Conservation (phyloP, 2,888 invertebrate species). For the Torymus tubicola region DNA sequence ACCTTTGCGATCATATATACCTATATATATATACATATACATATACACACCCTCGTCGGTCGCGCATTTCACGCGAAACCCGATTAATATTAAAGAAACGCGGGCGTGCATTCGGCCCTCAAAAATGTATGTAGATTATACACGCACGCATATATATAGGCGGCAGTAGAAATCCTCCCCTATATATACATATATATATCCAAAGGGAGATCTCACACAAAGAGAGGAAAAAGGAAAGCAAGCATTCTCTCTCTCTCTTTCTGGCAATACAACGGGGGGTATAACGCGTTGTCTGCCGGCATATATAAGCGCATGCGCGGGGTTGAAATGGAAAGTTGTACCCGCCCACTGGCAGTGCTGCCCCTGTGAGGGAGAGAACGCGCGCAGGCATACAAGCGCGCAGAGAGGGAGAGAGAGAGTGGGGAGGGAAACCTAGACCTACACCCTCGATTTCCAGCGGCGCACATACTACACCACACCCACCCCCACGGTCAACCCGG, state of each 20-base stretch:
- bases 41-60: no score
- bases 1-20: no score
- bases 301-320: slow-evolving; percentile 68
- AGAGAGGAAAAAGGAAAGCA: slow-evolving; percentile 2
- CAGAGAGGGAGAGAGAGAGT: slow-evolving; percentile 15
- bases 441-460: slow-evolving; percentile 70
- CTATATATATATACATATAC: no score
- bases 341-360: slow-evolving; percentile 70
- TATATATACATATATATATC: not conserved
- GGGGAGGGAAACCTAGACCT: slow-evolving; percentile 71
- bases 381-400: not conserved
- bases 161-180: no score
- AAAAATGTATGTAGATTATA: slow-evolving; percentile 34
- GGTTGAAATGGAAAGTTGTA: slow-evolving; percentile 73
- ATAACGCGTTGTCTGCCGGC: no score
- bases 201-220: slow-evolving; percentile 23
- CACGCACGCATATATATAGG: not conserved
- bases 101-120: slow-evolving; percentile 15
- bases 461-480: slow-evolving; percentile 40
- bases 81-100: slow-evolving; percentile 33
- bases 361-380: slow-evolving; percentile 61
- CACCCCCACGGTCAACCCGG: slow-evolving; percentile 69
- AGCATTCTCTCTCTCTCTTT: slow-evolving; percentile 2
- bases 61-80: slow-evolving; percentile 12
- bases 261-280: not conserved